Evolutionary conservation across 2,888 invertebrate species (phyloP).

Genomic region (Drosophila subsilvestris): DNA sequence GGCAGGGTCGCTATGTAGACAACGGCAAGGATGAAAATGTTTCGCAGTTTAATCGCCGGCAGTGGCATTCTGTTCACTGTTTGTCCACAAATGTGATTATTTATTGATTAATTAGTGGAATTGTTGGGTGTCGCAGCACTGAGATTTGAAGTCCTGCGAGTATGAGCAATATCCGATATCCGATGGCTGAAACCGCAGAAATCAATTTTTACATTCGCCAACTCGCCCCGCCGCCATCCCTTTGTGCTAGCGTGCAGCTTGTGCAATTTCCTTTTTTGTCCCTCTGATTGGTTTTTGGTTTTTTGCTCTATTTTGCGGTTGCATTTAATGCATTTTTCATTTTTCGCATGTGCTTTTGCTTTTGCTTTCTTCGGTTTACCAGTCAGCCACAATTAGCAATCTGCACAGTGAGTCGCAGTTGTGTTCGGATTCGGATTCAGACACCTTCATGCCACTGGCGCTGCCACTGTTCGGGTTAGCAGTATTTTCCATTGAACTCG

Average conservation of each 20-base stretch:
- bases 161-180: slow-evolving; percentile 49
- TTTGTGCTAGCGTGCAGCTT: slow-evolving; percentile 23
- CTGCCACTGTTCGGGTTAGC: slow-evolving; percentile 44
- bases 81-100: slow-evolving; percentile 16
- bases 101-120: slow-evolving; percentile 42
- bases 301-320: slow-evolving; percentile 72
- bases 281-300: slow-evolving; percentile 40
- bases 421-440: slow-evolving; percentile 30
- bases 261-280: slow-evolving; percentile 67
- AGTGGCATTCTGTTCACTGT: slow-evolving; percentile 42
- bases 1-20: slow-evolving; percentile 59
- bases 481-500: slow-evolving; percentile 68
- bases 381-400: slow-evolving; percentile 66
- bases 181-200: slow-evolving; percentile 65
- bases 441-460: slow-evolving; percentile 14
- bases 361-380: slow-evolving; percentile 46
- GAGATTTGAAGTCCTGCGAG: slow-evolving; percentile 48
- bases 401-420: slow-evolving; percentile 58
- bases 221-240: slow-evolving; percentile 43
- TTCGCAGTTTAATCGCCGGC: slow-evolving; percentile 46
- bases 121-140: slow-evolving; percentile 13
- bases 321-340: slow-evolving; percentile 74
- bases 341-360: slow-evolving; percentile 40
- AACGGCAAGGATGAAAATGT: slow-evolving; percentile 46
- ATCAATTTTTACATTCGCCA: slow-evolving; percentile 74